Evolutionary conservation across 2,888 invertebrate species (phyloP), one percentile per base, ranked within the genome.

Genomic region (Pteria penguin): DNA sequence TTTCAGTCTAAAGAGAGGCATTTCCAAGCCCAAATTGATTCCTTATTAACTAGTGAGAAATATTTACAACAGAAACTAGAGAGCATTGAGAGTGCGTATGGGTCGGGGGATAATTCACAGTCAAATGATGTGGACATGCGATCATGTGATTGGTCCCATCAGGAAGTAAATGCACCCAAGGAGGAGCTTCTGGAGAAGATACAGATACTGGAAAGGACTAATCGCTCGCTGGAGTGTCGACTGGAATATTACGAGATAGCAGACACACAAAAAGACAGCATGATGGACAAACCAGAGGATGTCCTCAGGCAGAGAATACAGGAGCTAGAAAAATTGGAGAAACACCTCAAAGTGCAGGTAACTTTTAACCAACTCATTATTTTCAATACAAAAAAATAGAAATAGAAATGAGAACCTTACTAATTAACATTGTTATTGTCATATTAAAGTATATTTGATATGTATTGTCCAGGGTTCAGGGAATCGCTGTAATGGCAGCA

Each of bases 241-340:
- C 60, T 78, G 52, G 65, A 69, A 24, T 55, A 27, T n/a, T 68
- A 65, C 67, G 62, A 65, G 14, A 33, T 18, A 61, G 55, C 18
- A 26, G 54, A 63, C 63, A 11, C 36, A 26, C 27, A 67, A 22
- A 65, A 75, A 18, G 61, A 76, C 67, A 78, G 68, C 65, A 87
- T 87, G 85, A 76, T 88, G 80, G 90, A 90, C 32, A 84, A 85
- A 61, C 89, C 90, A 4, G 90, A 90, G 62, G 89, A 88, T 54
- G 81, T 90, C 5, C 83, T 90, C 36, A 79, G 85, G 33, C 87
- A 89, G 83, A 80, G 88, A 70, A 88, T 90, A 76, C 74, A 78
- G 31, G 90, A 90, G 70, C 82, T 91, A 75, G 89, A 90, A 80
- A 85, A 86, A 61, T 82, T 89, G 69, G 90, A 91, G 65, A 87